Base-by-base conservation (phyloP, 1,140 invertebrate species). In the Agrypnia vestita region DNA sequence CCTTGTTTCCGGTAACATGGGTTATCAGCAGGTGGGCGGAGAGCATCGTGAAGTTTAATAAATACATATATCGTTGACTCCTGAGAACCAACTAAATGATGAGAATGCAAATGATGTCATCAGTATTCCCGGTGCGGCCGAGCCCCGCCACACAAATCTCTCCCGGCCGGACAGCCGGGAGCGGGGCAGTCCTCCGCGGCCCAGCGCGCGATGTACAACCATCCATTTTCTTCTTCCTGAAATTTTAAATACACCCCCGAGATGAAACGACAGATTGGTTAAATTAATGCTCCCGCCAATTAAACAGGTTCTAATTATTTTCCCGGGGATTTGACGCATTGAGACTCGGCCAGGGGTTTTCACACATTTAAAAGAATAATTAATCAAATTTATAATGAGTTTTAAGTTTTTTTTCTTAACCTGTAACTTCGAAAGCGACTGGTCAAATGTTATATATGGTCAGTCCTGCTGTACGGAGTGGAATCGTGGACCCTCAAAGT, bases 181-280 rank as follows among this genome's bases (percentile, higher is more conserved):
- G 11, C 25, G 6, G 61, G 61, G 35, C 13, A 44, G 9, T 21
- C 15, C 55, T 15, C 55, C 15, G 55, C 55, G 17, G 7, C 55
- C 17, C 55, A 19, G 55, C 15, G 7, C 21, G 21, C 13, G 25
- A 35, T 17, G 55, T 10, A 59, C 55, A 59, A 10, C 61, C 61
- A 64, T 64, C 61, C 35, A 64, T 62, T 53, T 61, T 69, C 78
- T 79, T 79, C 71, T 64, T 44, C 12, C 51, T 74, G 71, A 79
- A 79, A 79, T 79, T 79, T 79, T 64, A 79, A 79, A 73, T 72
- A 79, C 21, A 19, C 35, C 55, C 35, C 47, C 47, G 71, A 78
- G 77, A 72, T 78, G 56, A 79, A 56, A 79, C 78, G 71, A 79
- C 69, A 74, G 78, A 79, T 73, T 74, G 78, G 69, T 35, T 49